Conservation (phyloP, 2,113 vertebrate species). For the Cochlearius cochlearius region DNA sequence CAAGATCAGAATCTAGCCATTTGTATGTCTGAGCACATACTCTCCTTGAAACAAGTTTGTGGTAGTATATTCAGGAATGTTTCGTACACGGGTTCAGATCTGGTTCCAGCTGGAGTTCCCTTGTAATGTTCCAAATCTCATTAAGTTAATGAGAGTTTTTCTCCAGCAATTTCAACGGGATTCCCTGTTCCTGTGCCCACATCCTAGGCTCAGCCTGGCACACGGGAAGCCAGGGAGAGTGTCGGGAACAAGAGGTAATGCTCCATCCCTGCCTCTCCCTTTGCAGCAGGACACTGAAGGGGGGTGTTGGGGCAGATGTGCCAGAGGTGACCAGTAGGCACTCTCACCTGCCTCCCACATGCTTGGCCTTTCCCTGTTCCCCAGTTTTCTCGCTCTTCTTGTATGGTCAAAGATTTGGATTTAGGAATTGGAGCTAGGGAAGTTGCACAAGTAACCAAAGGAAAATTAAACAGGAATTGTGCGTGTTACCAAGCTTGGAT, state of each 20-base stretch:
- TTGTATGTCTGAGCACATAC: constrained; percentile 63
- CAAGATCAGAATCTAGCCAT: constrained; percentile 46
- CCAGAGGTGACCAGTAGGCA: background rate
- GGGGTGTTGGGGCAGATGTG: background rate
- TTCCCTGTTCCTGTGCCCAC: constrained; percentile 55
- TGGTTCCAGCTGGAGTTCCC: constrained; percentile 66
- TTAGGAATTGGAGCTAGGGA: background rate
- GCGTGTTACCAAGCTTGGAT: background rate
- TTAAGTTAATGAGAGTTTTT: constrained; percentile 59
- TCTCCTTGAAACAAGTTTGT: constrained; percentile 45
- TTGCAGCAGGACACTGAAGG: background rate
- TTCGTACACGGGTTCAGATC: constrained; percentile 32
- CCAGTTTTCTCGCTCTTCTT: background rate
- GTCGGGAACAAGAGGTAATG: background rate
- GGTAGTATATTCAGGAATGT: constrained; percentile 51
- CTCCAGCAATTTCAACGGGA: constrained; percentile 53
- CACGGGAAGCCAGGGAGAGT: background rate
- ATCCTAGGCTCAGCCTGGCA: background rate
- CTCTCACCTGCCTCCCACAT: background rate
- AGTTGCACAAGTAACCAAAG: background rate
- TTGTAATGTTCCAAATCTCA: constrained; percentile 63
- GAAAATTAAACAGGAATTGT: background rate
- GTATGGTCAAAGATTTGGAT: background rate
- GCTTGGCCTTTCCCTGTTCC: background rate
- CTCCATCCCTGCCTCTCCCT: background rate